Conservation (phyloP, 2,888 invertebrate species). For the Nudaria mundana region DNA sequence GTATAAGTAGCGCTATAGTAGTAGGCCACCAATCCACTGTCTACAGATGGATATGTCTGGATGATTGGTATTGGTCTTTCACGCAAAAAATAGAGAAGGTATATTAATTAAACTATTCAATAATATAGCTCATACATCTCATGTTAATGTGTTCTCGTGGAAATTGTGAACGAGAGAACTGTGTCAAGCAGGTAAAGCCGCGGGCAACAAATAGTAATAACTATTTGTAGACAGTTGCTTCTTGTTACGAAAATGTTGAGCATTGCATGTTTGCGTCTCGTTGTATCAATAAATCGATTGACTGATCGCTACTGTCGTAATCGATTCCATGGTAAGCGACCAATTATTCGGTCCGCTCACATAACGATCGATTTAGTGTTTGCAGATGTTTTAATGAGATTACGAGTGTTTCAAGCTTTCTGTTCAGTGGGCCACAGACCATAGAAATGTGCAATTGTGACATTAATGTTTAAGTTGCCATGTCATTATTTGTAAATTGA, state of each 20-base stretch:
- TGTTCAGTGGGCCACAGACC: constrained; percentile 20
- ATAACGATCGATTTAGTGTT: constrained; percentile 37
- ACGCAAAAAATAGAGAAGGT: too few relatives aligned
- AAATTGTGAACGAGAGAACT: too few relatives aligned
- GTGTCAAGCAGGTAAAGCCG: too few relatives aligned
- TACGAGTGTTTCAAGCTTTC: constrained; percentile 35
- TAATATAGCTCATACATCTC: too few relatives aligned
- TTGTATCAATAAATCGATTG: constrained; percentile 42
- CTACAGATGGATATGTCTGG: too few relatives aligned
- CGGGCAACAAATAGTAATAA: too few relatives aligned
- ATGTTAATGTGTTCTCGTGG: too few relatives aligned
- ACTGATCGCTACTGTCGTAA: constrained; percentile 31
- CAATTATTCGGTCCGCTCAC: constrained; percentile 48
- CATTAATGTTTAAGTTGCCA: constrained; percentile 17
- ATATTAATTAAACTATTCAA: too few relatives aligned
- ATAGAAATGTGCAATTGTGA: constrained; percentile 14
- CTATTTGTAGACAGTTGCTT: constrained; percentile 43
- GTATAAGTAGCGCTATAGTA: too few relatives aligned
- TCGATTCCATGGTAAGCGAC: constrained; percentile 29
- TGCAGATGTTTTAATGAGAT: constrained; percentile 29
- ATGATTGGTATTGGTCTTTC: too few relatives aligned
- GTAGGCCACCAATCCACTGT: too few relatives aligned
- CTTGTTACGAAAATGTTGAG: constrained; percentile 46
- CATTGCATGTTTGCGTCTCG: constrained; percentile 47
- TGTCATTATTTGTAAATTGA: constrained; percentile 21